phyloP scores from a whole-genome alignment of 2,113 vertebrate species.

The Hipposideros armiger region DNA sequence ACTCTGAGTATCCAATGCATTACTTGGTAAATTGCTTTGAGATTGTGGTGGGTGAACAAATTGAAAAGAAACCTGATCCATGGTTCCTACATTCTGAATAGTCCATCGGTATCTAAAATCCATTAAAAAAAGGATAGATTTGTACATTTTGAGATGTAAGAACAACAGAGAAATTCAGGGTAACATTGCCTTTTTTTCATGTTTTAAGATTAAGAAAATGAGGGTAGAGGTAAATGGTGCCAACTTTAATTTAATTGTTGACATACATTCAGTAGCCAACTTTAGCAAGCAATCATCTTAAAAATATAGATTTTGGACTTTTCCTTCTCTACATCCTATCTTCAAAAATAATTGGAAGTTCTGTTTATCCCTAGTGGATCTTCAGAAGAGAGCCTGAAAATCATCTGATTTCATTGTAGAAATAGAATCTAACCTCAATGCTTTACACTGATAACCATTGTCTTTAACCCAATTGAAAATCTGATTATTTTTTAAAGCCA shows the following conservation, averaged over 20 bases:
- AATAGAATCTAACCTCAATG: conserved; percentile 16
- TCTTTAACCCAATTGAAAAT: conserved; percentile 11
- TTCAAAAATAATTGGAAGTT: background rate
- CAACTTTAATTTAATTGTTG: conserved; percentile 7
- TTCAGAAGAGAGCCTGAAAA: background rate
- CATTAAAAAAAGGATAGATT: background rate
- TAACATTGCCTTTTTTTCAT: background rate
- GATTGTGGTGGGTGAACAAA: background rate
- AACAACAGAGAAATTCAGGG: background rate
- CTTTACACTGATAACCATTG: background rate
- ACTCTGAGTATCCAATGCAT: background rate
- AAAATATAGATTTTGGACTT: background rate
- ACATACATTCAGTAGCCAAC: background rate
- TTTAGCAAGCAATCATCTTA: background rate
- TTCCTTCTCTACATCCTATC: background rate
- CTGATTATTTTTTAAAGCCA: conserved; percentile 17
- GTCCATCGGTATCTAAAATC: background rate
- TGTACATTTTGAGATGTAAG: background rate
- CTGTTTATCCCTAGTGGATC: background rate
- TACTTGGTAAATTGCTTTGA: conserved; percentile 41
- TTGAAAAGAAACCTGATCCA: background rate
- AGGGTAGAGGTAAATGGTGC: background rate
- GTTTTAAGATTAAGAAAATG: background rate
- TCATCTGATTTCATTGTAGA: background rate
- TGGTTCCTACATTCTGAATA: background rate